A percentile compares a stretch with the other conserved stretches of the same genome.
phyloP scores from a whole-genome alignment of 2,797 vertebrate species.

The Anableps anableps region DNA sequence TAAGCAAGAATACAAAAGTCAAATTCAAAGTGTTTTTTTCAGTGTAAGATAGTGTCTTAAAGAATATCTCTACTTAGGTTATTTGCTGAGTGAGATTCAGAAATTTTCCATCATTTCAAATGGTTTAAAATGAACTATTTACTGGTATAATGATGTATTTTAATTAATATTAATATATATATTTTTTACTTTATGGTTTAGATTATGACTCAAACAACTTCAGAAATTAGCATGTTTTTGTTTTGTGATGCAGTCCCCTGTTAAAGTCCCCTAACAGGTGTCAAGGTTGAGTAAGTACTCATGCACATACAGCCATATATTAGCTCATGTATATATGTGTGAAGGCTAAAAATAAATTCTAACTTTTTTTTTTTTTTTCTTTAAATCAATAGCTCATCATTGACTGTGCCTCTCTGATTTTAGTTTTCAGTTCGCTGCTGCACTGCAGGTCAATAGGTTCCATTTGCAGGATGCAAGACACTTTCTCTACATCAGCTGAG shows the following conservation, averaged over 20 bases:
- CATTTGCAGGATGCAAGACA: too few species aligned
- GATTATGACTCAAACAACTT: not conserved
- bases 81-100: not conserved
- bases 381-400: not conserved
- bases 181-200: not conserved
- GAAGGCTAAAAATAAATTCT: too few species aligned
- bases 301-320: not conserved
- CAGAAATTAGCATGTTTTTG: not conserved
- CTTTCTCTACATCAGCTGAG: too few species aligned
- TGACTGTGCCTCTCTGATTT: too few species aligned
- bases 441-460: too few species aligned
- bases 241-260: not conserved
- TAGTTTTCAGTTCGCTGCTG: too few species aligned
- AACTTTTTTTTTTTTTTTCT: too few species aligned
- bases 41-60: not conserved
- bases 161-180: not conserved
- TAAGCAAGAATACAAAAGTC: conserved; percentile 7
- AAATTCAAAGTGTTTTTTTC: not conserved
- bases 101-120: not conserved
- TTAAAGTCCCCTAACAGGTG: not conserved
- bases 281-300: not conserved
- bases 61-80: not conserved
- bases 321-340: not conserved
- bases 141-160: not conserved
- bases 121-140: not conserved